Conservation (phyloP, 2,113 vertebrate genomes). For the Trochalopteron elliotii region DNA sequence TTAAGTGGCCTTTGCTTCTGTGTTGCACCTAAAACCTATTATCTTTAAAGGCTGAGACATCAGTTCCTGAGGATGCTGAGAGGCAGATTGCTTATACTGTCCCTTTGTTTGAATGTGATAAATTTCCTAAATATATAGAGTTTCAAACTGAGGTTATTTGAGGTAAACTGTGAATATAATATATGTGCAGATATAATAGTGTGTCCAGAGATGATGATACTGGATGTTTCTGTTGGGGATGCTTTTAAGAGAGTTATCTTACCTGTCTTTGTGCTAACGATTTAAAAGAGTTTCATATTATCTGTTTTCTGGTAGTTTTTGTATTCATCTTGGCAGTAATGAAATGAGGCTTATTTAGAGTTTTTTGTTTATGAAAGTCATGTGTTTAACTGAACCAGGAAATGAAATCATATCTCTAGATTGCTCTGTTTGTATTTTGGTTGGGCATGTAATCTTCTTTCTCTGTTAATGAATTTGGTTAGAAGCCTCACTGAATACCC, state of each 20-base stretch:
- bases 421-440: neutral
- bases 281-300: neutral
- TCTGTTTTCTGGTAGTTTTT: neutral
- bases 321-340: neutral
- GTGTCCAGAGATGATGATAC: neutral
- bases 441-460: neutral
- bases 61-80: neutral
- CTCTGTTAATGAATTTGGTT: neutral
- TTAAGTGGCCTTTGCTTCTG: neutral
- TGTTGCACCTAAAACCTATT: neutral
- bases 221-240: neutral
- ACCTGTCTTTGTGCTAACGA: neutral
- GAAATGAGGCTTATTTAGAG: neutral
- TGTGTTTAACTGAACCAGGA: neutral
- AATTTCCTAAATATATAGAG: neutral
- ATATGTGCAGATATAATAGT: neutral
- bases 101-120: neutral
- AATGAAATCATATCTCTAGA: neutral
- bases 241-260: neutral
- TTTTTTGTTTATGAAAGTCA: neutral
- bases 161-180: neutral
- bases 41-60: neutral
- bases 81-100: neutral
- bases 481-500: neutral
- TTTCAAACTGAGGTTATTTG: neutral